Evolutionary conservation across 2,113 vertebrate species (phyloP).

Genomic region (Gopherus evgoodei): DNA sequence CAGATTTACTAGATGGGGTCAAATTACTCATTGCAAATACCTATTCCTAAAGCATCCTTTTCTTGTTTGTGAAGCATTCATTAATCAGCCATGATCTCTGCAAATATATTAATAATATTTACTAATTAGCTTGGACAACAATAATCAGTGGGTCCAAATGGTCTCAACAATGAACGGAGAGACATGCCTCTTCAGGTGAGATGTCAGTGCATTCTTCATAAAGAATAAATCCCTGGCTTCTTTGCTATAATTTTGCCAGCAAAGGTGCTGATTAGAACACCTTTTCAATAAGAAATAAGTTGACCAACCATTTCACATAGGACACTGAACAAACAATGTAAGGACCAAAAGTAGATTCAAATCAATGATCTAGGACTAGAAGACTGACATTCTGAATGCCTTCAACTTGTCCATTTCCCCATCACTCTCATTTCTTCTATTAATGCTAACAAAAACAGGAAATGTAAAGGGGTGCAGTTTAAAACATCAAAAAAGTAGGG

Average conservation of each 20-base stretch:
- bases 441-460: background rate
- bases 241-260: no score
- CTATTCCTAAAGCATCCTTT: background rate
- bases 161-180: background rate
- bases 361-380: background rate
- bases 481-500: background rate
- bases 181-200: background rate
- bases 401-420: background rate
- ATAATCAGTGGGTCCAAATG: background rate
- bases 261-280: background rate
- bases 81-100: background rate
- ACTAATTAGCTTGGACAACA: background rate
- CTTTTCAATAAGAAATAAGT: background rate
- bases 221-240: background rate
- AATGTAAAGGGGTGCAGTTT: background rate
- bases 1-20: background rate
- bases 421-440: background rate
- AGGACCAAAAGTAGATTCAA: background rate
- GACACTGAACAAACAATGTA: background rate
- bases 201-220: background rate
- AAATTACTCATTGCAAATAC: background rate
- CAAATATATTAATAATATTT: background rate
- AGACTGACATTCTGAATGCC: background rate
- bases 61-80: background rate
- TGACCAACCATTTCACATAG: background rate